These are phyloP conservation scores for Boloria selene DNA, from an alignment of 2,888 invertebrate species.

Conservation along the genomic window DNA sequence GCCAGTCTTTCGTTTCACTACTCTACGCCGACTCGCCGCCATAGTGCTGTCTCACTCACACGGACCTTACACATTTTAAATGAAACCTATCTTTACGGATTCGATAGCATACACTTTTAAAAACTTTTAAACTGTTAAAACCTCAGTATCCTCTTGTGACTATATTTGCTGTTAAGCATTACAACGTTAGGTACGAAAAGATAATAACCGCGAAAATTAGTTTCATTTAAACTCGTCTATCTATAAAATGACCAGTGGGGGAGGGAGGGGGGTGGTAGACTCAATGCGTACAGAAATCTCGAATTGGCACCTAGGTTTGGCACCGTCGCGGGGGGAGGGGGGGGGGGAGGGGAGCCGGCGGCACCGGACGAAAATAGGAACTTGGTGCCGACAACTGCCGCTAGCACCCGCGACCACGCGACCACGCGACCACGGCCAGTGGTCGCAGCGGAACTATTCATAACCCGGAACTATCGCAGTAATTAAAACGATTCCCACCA, in stretches of 20 bases:
- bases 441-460: no score
- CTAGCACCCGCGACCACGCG: slow-evolving; percentile 1
- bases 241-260: no score
- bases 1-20: slow-evolving; percentile 81
- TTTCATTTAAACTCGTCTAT: no score
- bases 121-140: neutral
- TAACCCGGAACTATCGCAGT: no score
- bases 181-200: no score
- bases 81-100: neutral
- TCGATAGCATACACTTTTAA: neutral
- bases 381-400: slow-evolving; percentile 40
- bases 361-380: slow-evolving; percentile 67
- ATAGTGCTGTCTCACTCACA: slow-evolving; percentile 3
- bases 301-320: slow-evolving; percentile 75
- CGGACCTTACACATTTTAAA: slow-evolving; percentile 28
- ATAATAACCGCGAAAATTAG: no score
- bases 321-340: no score
- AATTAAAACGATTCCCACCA: no score
- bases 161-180: no score
- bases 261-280: no score
- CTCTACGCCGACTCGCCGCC: slow-evolving; percentile 44
- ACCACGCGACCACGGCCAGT: no score
- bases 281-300: neutral
- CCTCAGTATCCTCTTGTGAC: no score
- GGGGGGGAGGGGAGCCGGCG: neutral